Conservation (phyloP, 2,888 invertebrate genomes). For the Peribatodes rhomboidaria region DNA sequence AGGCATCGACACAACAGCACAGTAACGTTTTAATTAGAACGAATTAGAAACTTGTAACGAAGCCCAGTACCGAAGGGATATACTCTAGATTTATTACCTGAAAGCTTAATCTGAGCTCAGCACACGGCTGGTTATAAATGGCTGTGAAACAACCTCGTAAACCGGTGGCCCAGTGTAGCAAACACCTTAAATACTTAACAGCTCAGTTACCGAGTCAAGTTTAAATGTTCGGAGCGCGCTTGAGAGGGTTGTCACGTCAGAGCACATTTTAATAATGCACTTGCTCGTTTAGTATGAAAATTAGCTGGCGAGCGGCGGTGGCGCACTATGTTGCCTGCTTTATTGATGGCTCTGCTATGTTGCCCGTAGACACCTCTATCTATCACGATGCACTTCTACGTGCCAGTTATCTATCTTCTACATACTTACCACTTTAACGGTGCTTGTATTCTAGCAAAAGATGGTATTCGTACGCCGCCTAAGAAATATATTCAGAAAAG, state of each 20-base stretch:
- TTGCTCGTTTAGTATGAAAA: slow-evolving; percentile 85
- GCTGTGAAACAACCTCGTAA: slow-evolving; percentile 54
- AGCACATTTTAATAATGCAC: slow-evolving; percentile 84
- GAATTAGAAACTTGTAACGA: slow-evolving; percentile 25
- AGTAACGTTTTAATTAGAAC: slow-evolving; percentile 13
- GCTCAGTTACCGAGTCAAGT: slow-evolving; percentile 70
- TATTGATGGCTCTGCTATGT: slow-evolving; percentile 67
- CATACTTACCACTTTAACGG: background rate
- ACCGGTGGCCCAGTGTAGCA: slow-evolving; percentile 64
- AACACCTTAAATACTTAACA: slow-evolving; percentile 74
- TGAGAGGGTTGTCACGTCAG: slow-evolving; percentile 75
- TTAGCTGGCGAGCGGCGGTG: slow-evolving; percentile 74
- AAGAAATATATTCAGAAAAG: no score
- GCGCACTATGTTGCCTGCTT: slow-evolving; percentile 63
- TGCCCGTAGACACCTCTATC: slow-evolving; percentile 40
- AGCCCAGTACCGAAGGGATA: slow-evolving; percentile 23
- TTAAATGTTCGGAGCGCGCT: slow-evolving; percentile 71
- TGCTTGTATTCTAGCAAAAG: no score
- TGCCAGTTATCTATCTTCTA: slow-evolving; percentile 6
- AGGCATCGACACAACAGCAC: background rate
- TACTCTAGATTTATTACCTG: slow-evolving; percentile 42
- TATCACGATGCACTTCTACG: slow-evolving; percentile 4
- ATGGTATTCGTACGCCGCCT: no score
- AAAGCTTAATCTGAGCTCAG: slow-evolving; percentile 44
- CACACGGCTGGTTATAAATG: slow-evolving; percentile 45